Conservation (phyloP, 2,113 vertebrate species). For the Sula dactylatra region DNA sequence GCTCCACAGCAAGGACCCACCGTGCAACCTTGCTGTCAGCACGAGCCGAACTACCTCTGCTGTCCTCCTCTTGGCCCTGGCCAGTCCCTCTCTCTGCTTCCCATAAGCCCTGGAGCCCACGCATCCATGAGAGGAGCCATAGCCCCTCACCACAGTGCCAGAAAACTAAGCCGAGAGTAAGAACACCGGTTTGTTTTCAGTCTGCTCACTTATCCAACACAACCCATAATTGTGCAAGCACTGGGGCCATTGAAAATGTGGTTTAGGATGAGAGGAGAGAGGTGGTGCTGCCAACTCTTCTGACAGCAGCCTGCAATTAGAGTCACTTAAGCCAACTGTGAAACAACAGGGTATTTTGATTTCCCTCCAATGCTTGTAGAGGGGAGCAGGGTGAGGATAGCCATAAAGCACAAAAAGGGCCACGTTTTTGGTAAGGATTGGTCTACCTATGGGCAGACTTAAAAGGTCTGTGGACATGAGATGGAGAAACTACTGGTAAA, state of each 20-base stretch:
- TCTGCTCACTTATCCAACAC: neutral
- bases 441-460: neutral
- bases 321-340: neutral
- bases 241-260: neutral
- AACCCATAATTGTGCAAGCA: neutral
- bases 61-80: neutral
- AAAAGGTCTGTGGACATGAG: neutral
- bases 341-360: neutral
- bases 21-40: accelerated
- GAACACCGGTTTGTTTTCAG: neutral
- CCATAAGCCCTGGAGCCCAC: accelerated
- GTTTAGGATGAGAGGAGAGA: neutral
- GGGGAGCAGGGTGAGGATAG: neutral
- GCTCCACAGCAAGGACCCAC: neutral
- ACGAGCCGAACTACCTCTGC: neutral
- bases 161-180: neutral
- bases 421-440: neutral
- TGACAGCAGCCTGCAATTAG: neutral
- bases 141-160: neutral
- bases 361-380: neutral
- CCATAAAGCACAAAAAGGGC: neutral
- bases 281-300: neutral
- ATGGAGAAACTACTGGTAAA: neutral
- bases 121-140: accelerated
- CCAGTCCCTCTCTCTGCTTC: neutral